Conservation (phyloP, 2,797 vertebrate species). For the Diplodus puntazzo region DNA sequence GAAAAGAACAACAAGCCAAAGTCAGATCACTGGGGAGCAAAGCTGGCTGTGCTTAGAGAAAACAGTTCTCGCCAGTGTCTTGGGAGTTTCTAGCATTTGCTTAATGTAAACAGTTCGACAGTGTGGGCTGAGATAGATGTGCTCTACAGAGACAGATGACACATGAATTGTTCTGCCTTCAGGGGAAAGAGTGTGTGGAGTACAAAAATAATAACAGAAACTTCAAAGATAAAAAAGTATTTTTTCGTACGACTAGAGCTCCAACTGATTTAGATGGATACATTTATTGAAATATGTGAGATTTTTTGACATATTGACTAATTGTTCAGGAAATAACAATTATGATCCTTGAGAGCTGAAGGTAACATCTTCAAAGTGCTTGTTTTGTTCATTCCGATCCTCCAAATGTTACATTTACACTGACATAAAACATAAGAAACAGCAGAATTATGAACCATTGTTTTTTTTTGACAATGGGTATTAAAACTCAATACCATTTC, state of each 20-base stretch:
- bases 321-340: not conserved
- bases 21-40: conserved; percentile 45
- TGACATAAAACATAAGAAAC: not conserved
- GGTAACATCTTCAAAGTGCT: not conserved
- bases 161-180: conserved; percentile 36
- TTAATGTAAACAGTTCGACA: conserved; percentile 53
- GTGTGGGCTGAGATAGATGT: conserved; percentile 39
- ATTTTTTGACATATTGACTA: not conserved
- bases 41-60: conserved; percentile 44
- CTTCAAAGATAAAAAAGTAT: not conserved
- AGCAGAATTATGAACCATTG: not conserved
- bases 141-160: conserved; percentile 40
- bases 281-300: not conserved
- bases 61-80: conserved; percentile 41
- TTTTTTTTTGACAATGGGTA: not conserved
- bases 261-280: not conserved
- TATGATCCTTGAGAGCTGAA: not conserved
- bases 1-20: conserved; percentile 49
- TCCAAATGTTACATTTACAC: not conserved
- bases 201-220: not conserved
- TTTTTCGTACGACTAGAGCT: not conserved
- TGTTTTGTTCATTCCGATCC: not conserved
- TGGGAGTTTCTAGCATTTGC: conserved; percentile 23
- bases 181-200: conserved; percentile 6
- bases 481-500: not conserved